phyloP scores from a whole-genome alignment of 2,888 invertebrate genomes.

The Caenorhabditis zanzibari region DNA sequence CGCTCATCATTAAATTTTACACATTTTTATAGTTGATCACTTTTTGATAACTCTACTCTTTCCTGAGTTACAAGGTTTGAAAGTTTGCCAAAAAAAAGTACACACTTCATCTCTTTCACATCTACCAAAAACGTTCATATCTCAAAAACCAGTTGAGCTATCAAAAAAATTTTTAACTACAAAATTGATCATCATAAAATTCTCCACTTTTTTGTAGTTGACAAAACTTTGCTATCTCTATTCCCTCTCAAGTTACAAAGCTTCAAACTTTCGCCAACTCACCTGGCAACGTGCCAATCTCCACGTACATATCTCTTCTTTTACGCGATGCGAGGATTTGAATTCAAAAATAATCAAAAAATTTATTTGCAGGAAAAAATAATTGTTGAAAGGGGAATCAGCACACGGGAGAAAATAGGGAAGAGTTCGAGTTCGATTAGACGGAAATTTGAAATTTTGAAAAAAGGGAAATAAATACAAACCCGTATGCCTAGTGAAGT shows the following conservation, averaged over 20 bases:
- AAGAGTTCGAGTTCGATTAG: conserved; percentile 14
- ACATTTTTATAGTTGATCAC: too few species aligned
- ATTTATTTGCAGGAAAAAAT: neutral
- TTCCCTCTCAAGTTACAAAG: too few species aligned
- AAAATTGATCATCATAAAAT: too few species aligned
- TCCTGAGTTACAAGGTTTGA: too few species aligned
- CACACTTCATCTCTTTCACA: conserved; percentile 4
- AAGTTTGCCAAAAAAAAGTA: neutral
- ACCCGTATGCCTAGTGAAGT: conserved; percentile 20
- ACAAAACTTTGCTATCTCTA: too few species aligned
- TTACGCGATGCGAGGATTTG: neutral
- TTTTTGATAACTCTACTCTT: too few species aligned
- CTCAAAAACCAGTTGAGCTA: too few species aligned
- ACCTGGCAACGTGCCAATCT: conserved; percentile 12
- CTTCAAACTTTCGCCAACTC: too few species aligned
- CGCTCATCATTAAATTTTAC: too few species aligned
- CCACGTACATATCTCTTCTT: neutral
- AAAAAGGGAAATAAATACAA: conserved; percentile 14
- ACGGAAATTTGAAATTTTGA: conserved; percentile 2
- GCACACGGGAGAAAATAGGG: conserved; percentile 19
- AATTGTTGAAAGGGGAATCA: conserved; percentile 7
- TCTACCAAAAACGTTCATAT: too few species aligned
- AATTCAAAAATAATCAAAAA: neutral
- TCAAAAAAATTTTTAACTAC: too few species aligned
- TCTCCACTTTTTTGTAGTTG: too few species aligned